Percentiles rank a stretch among this genome's conserved stretches.
These are phyloP conservation scores for Carposina sasakii DNA, from an alignment of 1,140 invertebrate species.

Conservation along the genomic window DNA sequence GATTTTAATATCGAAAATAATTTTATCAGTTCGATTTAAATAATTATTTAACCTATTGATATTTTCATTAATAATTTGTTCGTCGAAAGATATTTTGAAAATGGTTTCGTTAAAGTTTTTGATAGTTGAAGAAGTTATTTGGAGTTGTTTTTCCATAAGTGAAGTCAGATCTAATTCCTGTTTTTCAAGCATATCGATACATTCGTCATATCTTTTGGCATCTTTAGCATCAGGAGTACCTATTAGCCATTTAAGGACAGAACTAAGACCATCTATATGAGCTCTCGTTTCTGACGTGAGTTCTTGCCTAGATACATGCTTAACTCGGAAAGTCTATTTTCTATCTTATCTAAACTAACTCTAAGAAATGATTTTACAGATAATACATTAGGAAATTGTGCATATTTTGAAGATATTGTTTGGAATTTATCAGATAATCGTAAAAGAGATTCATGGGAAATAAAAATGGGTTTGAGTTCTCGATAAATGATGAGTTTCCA, in stretches of 20 bases:
- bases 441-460: not conserved
- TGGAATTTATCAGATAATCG: slow-evolving; percentile 2
- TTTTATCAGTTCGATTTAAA: slow-evolving; percentile 17
- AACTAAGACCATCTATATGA: not conserved
- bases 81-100: slow-evolving; percentile 23
- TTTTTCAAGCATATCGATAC: slow-evolving; percentile 26
- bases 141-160: slow-evolving; percentile 22
- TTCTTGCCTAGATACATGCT: slow-evolving; percentile 10
- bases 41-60: slow-evolving; percentile 16
- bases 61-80: slow-evolving; percentile 30
- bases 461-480: slow-evolving; percentile 5
- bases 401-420: not conserved
- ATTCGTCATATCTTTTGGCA: slow-evolving; percentile 25
- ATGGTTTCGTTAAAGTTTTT: slow-evolving; percentile 28
- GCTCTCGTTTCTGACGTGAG: slow-evolving; percentile 4
- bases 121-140: slow-evolving; percentile 23
- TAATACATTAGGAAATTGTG: not conserved
- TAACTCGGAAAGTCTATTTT: not conserved
- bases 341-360: not conserved
- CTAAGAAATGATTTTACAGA: not conserved
- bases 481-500: slow-evolving; percentile 4
- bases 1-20: slow-evolving; percentile 23
- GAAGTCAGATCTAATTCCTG: slow-evolving; percentile 24
- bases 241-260: slow-evolving; percentile 1
- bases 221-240: slow-evolving; percentile 27